Evolutionary conservation across 2,888 invertebrate genomes (phyloP).

Genomic region (Sphinx pinastri): DNA sequence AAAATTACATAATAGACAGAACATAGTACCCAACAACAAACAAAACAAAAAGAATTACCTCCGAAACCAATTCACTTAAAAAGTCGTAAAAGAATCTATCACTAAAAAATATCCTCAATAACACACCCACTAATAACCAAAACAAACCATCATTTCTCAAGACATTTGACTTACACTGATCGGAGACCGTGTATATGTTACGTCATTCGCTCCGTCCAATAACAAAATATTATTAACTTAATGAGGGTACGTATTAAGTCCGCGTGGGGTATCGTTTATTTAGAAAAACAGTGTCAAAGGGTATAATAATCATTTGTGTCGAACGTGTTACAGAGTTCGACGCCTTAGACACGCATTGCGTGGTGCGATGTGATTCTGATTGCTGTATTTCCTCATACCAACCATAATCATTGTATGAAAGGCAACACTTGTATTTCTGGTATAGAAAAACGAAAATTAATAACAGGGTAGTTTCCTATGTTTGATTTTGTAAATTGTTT

Average conservation of each 20-base stretch:
- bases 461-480: no score
- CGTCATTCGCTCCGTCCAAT: slow-evolving; percentile 36
- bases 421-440: no score
- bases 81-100: no score
- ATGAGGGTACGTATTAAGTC: slow-evolving; percentile 22
- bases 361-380: no score
- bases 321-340: not conserved
- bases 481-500: no score
- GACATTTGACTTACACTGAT: slow-evolving; percentile 35
- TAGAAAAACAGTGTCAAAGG: slow-evolving; percentile 19
- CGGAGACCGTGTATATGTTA: slow-evolving; percentile 33
- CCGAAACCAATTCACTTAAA: no score
- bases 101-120: no score
- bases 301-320: not conserved
- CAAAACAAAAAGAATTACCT: not conserved
- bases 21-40: not conserved
- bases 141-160: slow-evolving; percentile 8
- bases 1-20: no score
- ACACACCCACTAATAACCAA: not conserved
- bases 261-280: slow-evolving; percentile 32
- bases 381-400: no score
- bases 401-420: no score
- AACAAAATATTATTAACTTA: slow-evolving; percentile 27
- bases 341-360: not conserved
- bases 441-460: no score